Evolutionary conservation across 2,113 vertebrate species (phyloP).

Genomic region (Pyxicephalus adspersus): DNA sequence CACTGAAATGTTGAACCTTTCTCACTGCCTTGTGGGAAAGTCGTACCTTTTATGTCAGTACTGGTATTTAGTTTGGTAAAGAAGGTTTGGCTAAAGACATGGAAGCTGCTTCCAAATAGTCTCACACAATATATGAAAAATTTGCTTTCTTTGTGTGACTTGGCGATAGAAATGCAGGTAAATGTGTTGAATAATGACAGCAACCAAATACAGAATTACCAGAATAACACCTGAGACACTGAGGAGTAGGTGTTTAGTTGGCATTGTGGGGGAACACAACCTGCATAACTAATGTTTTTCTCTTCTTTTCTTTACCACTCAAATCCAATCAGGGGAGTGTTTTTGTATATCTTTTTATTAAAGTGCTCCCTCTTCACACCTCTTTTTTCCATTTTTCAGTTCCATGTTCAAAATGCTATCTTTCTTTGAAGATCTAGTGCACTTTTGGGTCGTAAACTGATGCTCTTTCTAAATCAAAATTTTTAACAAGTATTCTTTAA

Average conservation of each 20-base stretch:
- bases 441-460: no score
- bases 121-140: conserved; percentile 25
- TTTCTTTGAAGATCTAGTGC: no score
- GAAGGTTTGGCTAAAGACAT: neutral
- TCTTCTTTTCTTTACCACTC: no score
- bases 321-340: no score
- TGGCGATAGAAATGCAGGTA: conserved; percentile 3
- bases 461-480: no score
- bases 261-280: no score
- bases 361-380: no score
- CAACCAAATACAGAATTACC: neutral
- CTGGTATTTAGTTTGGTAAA: conserved; percentile 2
- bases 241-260: neutral
- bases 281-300: no score
- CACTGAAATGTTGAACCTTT: conserved; percentile 4
- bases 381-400: no score
- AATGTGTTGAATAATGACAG: neutral
- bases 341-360: no score
- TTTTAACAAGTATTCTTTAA: no score
- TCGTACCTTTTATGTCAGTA: conserved; percentile 1
- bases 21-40: conserved; percentile 14
- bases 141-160: conserved; percentile 28
- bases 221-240: neutral
- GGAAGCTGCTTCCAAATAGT: neutral
- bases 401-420: no score